Evolutionary conservation across 2,113 vertebrate genomes (phyloP).

Genomic region (Thalassarche chlororhynchos): DNA sequence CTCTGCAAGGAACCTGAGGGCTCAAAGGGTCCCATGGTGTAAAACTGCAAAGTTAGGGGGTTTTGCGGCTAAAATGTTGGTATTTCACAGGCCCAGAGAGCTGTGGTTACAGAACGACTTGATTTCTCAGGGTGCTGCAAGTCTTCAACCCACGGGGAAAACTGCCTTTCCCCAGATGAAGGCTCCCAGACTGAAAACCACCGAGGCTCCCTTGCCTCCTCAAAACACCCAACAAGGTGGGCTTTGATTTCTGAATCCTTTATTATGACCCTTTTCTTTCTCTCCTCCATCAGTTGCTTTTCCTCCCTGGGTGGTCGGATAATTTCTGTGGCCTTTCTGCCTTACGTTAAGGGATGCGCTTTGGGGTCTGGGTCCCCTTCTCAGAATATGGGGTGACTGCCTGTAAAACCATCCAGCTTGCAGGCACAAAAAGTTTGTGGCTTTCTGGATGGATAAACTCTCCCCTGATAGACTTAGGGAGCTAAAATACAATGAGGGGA

Average conservation of each 20-base stretch:
- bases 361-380: not conserved
- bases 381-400: too few species aligned
- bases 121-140: not conserved
- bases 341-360: not conserved
- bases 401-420: not conserved
- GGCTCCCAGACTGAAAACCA: not conserved
- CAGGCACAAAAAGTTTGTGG: not conserved
- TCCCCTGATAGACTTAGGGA: not conserved
- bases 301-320: too few species aligned
- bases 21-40: not conserved
- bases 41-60: not conserved
- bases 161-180: not conserved
- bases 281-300: not conserved
- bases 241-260: not conserved
- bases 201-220: not conserved
- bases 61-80: accelerated
- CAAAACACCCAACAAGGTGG: not conserved
- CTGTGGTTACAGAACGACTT: too few species aligned
- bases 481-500: not conserved
- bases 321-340: not conserved
- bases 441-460: not conserved
- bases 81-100: not conserved
- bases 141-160: accelerated
- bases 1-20: not conserved
- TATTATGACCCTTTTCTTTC: accelerated